phyloP scores from a whole-genome alignment of 2,113 vertebrate species.

The Charina bottae region DNA sequence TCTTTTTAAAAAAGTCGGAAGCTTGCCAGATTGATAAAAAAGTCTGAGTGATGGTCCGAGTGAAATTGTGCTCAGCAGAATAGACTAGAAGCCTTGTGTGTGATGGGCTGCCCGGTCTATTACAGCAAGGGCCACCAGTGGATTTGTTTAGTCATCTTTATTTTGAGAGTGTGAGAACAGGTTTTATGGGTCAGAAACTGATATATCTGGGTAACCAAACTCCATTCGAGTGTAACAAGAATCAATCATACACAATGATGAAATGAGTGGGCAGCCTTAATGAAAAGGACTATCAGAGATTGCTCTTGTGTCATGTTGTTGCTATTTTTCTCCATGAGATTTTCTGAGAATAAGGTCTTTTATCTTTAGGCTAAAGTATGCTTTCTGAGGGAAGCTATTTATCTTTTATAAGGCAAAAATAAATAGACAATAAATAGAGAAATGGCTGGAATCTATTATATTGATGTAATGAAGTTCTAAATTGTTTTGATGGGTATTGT shows the following conservation, averaged over 20 bases:
- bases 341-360: not conserved
- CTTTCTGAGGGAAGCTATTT: not conserved
- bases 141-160: slow-evolving; percentile 64
- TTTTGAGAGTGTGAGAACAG: slow-evolving; percentile 38
- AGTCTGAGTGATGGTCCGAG: slow-evolving; percentile 38
- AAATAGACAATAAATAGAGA: not conserved
- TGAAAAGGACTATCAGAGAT: not conserved
- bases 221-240: slow-evolving; percentile 9
- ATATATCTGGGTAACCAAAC: slow-evolving; percentile 50
- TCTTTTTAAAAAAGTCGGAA: not conserved
- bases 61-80: slow-evolving; percentile 27
- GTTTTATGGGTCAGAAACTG: slow-evolving; percentile 57
- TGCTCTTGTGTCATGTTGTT: not conserved
- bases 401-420: not conserved
- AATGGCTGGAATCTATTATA: not conserved
- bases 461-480: too few species aligned
- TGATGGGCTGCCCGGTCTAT: not conserved
- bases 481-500: not conserved
- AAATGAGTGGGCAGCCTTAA: not conserved
- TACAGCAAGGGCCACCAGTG: slow-evolving; percentile 37
- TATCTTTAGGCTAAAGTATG: not conserved
- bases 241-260: slow-evolving; percentile 15
- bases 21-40: not conserved
- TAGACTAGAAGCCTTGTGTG: not conserved
- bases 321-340: not conserved